Base-by-base conservation (phyloP, 2,113 vertebrate species). In the Cheilinus undulatus region DNA sequence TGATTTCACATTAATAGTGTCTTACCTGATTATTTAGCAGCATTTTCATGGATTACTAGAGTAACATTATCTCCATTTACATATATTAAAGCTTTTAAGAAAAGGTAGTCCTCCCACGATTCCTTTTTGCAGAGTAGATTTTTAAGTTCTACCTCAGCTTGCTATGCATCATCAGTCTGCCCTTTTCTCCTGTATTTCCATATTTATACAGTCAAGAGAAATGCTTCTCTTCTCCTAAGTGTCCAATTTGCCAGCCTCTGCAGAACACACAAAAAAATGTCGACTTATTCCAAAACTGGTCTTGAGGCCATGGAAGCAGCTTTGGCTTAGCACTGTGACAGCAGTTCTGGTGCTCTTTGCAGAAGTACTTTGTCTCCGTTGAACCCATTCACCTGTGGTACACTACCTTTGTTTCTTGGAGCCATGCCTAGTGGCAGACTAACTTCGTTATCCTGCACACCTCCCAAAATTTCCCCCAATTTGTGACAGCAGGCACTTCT, bases 401-500 rank as follows among this genome's bases (percentile, higher is more conserved):
- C 61, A 20, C 80, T 56, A 75, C 38, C 42, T 30, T 75, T 69
- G 71, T 66, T 28, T 76, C 67, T 75, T 3, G 15, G 69, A 85
- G 67, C 57, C 64, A 26, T 74, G 73, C 45, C 71, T 60, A 43
- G 72, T 85, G 85, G 85, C 77, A 80, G 77, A 61, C 52, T 69
- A 56, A 83, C 74, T 89, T 89, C 45, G 45, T 89, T 87, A 85
- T 86, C 62, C 54, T 57, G 28, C 68, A 68, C 50, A 73, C 73
- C 69, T 83, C 26, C 56, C 32, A 80, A 27, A 56, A 86, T 69
- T 60, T 53, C 48, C 28, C 51, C 67, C 69, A 64, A 64, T 86
- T 77, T 87, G 54, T 89, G 90, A 88, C 85, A 85, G 81, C 75
- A 78, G 70, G 78, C 76, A 58, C 9, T 82, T 88, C 62, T 56